These are phyloP conservation scores for Cataglyphis rosenhaueri DNA, from an alignment of 2,888 invertebrate species.

Conservation along the genomic window DNA sequence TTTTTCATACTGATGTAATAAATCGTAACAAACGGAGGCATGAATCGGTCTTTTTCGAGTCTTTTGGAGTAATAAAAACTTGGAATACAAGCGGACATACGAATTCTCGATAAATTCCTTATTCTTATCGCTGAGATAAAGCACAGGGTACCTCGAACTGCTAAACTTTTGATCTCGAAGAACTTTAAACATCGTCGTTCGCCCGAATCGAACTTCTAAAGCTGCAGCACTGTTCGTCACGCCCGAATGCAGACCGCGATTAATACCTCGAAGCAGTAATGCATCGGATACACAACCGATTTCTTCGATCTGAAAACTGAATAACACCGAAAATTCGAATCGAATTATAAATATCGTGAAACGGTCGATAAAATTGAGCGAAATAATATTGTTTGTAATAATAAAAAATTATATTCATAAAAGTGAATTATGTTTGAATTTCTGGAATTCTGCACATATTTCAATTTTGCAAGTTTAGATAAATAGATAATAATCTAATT, in stretches of 20 bases:
- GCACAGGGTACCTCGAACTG: conserved; percentile 43
- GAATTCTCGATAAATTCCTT: conserved; percentile 37
- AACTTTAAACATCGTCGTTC: conserved; percentile 66
- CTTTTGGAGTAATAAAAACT: conserved; percentile 1
- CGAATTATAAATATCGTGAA: conserved; percentile 18
- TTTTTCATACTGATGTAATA: not conserved
- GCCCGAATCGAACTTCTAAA: conserved; percentile 35
- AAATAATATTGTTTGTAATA: not conserved
- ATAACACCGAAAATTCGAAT: conserved; percentile 9
- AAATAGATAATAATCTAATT: not conserved
- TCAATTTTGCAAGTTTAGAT: no score
- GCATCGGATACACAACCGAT: not conserved
- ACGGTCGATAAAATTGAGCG: not conserved
- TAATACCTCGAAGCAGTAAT: conserved; percentile 20
- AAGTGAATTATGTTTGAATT: not conserved
- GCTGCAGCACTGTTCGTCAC: conserved; percentile 9
- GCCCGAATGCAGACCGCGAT: conserved; percentile 18
- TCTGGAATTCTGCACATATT: not conserved
- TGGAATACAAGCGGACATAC: conserved; percentile 7
- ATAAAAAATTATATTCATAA: not conserved
- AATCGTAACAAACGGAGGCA: conserved; percentile 17
- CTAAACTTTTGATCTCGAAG: conserved; percentile 61
- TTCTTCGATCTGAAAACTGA: conserved; percentile 25
- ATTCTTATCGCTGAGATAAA: conserved; percentile 52
- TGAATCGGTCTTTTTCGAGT: conserved; percentile 7